A percentile compares a stretch with the other conserved stretches of the same genome.
Evolutionary conservation across 2,888 invertebrate genomes (phyloP).

Genomic region (Nineta flava): DNA sequence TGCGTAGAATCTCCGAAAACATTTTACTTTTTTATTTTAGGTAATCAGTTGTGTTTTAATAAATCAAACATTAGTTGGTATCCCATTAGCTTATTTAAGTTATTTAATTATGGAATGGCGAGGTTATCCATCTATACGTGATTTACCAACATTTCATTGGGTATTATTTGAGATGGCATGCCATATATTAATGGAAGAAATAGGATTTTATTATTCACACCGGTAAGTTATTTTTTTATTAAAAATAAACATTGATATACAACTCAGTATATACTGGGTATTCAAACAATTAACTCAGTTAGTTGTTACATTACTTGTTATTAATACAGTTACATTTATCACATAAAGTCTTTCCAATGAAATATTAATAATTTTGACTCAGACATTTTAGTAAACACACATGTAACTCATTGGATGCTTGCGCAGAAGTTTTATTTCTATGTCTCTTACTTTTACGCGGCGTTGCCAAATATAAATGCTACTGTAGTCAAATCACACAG

Average conservation of each 20-base stretch:
- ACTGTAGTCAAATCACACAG: too few species aligned
- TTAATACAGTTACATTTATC: too few species aligned
- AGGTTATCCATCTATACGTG: constrained; percentile 46
- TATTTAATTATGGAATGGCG: constrained; percentile 48
- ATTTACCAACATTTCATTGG: constrained; percentile 64
- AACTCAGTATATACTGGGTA: too few species aligned
- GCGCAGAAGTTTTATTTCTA: background rate
- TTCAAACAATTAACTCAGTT: too few species aligned
- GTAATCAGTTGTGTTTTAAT: constrained; percentile 52
- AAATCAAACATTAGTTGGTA: constrained; percentile 55
- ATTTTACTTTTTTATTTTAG: constrained; percentile 21
- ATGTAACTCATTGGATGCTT: background rate
- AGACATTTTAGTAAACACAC: too few species aligned
- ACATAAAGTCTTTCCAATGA: too few species aligned
- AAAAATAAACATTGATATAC: too few species aligned
- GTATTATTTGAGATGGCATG: constrained; percentile 55
- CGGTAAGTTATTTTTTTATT: constrained; percentile 33
- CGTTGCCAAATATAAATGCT: too few species aligned
- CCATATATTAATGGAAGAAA: constrained; percentile 60
- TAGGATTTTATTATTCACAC: constrained; percentile 73
- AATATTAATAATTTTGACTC: too few species aligned
- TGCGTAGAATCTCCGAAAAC: too few species aligned
- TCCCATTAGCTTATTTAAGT: constrained; percentile 43
- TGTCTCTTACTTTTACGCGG: too few species aligned
- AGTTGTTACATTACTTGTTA: too few species aligned